A percentile compares a stretch with the other conserved stretches of the same genome.
phyloP scores from a whole-genome alignment of 2,888 invertebrate genomes.

The Tenthredo amoena region DNA sequence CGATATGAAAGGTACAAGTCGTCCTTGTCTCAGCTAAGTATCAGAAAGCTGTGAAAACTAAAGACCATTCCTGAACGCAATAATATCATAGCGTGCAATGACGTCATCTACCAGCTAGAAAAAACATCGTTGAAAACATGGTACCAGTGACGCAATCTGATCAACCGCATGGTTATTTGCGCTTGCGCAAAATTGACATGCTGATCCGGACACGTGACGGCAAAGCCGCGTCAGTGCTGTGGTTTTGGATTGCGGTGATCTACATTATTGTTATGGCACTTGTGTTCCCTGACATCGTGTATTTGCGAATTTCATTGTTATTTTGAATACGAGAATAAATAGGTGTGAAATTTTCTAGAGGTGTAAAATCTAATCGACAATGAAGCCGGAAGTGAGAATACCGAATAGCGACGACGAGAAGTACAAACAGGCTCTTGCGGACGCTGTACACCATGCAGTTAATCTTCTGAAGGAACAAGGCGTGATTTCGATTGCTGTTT shows the following conservation, averaged over 20 bases:
- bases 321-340: neutral
- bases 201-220: conserved; percentile 3
- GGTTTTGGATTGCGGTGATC: neutral
- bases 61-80: too few relatives aligned
- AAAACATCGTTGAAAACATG: neutral
- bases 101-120: neutral
- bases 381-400: neutral
- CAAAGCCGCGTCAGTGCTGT: neutral
- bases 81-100: neutral
- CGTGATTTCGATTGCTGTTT: neutral
- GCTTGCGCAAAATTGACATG: conserved; percentile 6
- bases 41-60: too few relatives aligned
- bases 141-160: neutral
- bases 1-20: too few relatives aligned
- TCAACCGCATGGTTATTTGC: neutral
- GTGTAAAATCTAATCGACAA: neutral
- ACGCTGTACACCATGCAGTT: conserved; percentile 24
- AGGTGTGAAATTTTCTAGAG: neutral
- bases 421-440: conserved; percentile 12
- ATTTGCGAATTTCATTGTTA: neutral
- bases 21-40: too few relatives aligned
- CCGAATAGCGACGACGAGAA: neutral
- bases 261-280: neutral
- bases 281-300: neutral
- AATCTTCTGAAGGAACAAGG: conserved; percentile 7